Evolutionary conservation across 2,113 vertebrate genomes (phyloP).

Genomic region (Microtus ochrogaster): DNA sequence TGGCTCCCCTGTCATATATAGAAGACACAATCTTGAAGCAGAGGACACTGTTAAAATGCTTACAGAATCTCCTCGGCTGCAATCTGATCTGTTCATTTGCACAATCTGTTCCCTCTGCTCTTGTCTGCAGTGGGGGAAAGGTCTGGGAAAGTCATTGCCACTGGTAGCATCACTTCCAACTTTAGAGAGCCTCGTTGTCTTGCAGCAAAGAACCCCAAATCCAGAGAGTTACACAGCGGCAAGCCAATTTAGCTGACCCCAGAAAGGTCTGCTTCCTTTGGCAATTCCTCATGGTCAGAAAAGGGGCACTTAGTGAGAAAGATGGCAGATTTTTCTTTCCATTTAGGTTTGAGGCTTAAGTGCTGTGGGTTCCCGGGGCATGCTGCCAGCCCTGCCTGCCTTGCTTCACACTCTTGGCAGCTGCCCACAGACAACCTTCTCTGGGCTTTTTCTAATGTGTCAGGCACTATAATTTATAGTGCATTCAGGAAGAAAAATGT

Average conservation of each 20-base stretch:
- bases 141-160: not conserved
- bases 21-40: not conserved
- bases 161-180: not conserved
- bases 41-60: not conserved
- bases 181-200: not conserved
- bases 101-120: not conserved
- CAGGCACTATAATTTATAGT: slow-evolving; percentile 58
- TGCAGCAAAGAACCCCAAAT: not conserved
- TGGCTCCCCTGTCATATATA: not conserved
- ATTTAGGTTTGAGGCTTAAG: slow-evolving; percentile 60
- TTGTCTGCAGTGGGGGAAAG: not conserved
- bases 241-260: not conserved
- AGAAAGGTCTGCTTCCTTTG: not conserved
- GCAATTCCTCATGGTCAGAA: slow-evolving; percentile 7
- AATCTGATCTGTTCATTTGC: not conserved
- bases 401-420: slow-evolving; percentile 20
- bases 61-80: not conserved
- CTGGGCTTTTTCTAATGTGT: slow-evolving; percentile 37
- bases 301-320: slow-evolving; percentile 29
- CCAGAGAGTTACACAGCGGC: not conserved
- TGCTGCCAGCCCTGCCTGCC: not conserved
- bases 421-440: slow-evolving; percentile 52
- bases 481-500: slow-evolving; percentile 60
- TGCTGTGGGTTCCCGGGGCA: slow-evolving; percentile 42
- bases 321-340: slow-evolving; percentile 16